A percentile compares a stretch with the other conserved stretches of the same genome.
Evolutionary conservation across 2,888 invertebrate species (phyloP).

Genomic region (Eupithecia centaureata): DNA sequence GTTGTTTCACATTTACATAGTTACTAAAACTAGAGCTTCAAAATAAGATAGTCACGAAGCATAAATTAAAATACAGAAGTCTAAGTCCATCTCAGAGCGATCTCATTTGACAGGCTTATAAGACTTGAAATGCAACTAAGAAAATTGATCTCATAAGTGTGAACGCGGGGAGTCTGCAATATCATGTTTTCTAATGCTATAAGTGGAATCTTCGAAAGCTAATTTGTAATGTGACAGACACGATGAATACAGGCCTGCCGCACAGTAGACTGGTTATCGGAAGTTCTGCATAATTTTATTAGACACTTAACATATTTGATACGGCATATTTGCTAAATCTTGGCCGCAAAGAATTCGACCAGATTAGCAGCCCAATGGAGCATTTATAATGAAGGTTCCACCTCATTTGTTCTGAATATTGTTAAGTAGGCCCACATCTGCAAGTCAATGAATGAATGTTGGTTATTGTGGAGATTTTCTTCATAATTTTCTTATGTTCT

Average conservation of each 20-base stretch:
- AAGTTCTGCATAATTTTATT: conserved; percentile 11
- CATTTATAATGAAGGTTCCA: background rate
- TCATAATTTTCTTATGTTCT: background rate
- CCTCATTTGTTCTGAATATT: background rate
- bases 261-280: conserved; percentile 6
- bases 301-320: background rate
- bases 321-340: conserved; percentile 3
- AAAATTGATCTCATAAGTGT: conserved; percentile 35
- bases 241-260: conserved; percentile 31
- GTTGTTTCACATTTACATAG: no score
- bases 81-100: conserved; percentile 2
- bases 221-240: conserved; percentile 42
- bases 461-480: background rate
- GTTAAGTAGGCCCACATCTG: background rate
- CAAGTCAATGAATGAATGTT: background rate
- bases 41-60: background rate
- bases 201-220: conserved; percentile 41
- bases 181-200: conserved; percentile 41
- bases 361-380: background rate
- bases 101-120: conserved; percentile 20
- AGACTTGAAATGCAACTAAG: conserved; percentile 26
- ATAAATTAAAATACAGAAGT: conserved; percentile 4
- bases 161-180: conserved; percentile 30
- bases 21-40: background rate
- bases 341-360: background rate